These are phyloP conservation scores for Chalcosyrphus nemorum DNA, from an alignment of 2,888 invertebrate genomes.

Conservation along the genomic window DNA sequence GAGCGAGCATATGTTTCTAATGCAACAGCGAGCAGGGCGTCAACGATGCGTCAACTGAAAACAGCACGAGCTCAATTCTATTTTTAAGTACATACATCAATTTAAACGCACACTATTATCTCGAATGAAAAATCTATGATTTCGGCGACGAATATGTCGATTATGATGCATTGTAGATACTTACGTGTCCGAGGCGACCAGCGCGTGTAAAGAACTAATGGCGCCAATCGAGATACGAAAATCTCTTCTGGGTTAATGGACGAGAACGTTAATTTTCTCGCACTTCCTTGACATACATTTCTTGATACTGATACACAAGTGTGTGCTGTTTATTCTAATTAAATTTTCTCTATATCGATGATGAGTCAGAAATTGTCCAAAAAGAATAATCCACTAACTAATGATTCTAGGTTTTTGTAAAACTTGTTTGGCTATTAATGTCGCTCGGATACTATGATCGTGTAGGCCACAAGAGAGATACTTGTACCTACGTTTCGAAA, in stretches of 20 bases:
- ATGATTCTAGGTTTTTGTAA: conserved; percentile 1
- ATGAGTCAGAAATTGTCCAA: not conserved
- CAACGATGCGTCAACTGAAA: conserved; percentile 64
- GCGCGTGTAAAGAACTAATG: conserved; percentile 29
- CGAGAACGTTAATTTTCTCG: conserved; percentile 35
- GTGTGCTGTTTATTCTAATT: not conserved
- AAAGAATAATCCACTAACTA: not conserved
- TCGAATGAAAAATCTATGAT: conserved; percentile 10
- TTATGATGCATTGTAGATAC: too few relatives aligned
- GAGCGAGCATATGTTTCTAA: conserved; percentile 58
- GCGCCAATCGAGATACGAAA: conserved; percentile 42
- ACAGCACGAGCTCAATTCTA: conserved; percentile 13
- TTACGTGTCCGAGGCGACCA: not conserved
- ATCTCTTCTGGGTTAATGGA: conserved; percentile 62
- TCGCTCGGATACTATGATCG: not conserved
- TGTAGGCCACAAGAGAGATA: not conserved
- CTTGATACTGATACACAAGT: not conserved
- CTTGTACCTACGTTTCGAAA: not conserved
- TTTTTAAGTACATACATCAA: too few relatives aligned
- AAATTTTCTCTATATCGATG: not conserved
- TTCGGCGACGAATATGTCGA: not conserved
- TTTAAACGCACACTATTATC: conserved; percentile 20
- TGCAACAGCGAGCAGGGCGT: conserved; percentile 45
- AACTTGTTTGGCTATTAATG: conserved; percentile 18
- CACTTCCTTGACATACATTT: conserved; percentile 61